Percentiles rank a stretch among this genome's conserved stretches.
phyloP scores from a whole-genome alignment of 2,113 vertebrate genomes.

The Gnathonemus longibarbis region DNA sequence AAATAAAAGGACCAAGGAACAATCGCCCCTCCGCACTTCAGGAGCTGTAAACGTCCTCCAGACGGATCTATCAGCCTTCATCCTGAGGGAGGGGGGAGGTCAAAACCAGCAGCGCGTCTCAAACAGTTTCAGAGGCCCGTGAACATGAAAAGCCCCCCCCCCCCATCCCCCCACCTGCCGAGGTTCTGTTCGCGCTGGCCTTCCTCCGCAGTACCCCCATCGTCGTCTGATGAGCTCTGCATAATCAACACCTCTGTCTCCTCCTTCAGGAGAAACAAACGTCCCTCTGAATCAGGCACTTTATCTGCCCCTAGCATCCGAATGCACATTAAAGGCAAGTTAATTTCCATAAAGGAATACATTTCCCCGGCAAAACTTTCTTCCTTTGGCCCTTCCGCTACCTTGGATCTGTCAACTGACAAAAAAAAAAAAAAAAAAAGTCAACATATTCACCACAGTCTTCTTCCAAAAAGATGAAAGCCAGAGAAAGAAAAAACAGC shows the following conservation, averaged over 20 bases:
- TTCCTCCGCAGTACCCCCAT: neutral
- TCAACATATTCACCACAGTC: slow-evolving; percentile 3
- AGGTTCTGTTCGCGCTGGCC: neutral
- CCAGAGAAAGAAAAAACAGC: slow-evolving; percentile 9
- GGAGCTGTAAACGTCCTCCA: neutral
- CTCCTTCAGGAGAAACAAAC: neutral
- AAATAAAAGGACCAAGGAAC: slow-evolving; percentile 1
- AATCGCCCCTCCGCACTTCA: neutral
- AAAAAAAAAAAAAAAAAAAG: neutral
- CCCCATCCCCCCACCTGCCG: neutral
- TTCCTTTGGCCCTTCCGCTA: neutral
- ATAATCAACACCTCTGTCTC: neutral
- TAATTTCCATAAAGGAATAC: neutral
- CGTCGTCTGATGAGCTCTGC: neutral
- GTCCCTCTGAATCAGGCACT: neutral
- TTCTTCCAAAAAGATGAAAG: neutral
- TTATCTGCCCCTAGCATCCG: neutral
- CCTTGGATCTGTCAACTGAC: neutral
- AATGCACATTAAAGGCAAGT: neutral
- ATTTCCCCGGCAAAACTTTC: neutral
- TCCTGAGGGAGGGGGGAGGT: slow-evolving; percentile 6
- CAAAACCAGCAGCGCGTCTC: neutral
- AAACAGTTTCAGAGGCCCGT: neutral
- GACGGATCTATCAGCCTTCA: slow-evolving; percentile 10
- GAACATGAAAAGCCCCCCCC: neutral